These are phyloP conservation scores for Troides helena DNA, from an alignment of 2,888 invertebrate species.

Conservation along the genomic window DNA sequence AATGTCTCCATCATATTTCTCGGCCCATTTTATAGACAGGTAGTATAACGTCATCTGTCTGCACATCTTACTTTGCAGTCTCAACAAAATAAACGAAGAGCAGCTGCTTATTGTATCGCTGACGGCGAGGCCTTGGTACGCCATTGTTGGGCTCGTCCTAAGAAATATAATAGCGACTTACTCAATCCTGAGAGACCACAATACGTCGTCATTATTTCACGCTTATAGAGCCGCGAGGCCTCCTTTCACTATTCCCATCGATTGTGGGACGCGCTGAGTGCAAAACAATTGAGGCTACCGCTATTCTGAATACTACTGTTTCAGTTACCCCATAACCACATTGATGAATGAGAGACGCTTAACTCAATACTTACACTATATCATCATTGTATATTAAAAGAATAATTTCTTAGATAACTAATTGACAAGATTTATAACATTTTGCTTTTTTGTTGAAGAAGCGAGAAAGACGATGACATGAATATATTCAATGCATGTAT, in stretches of 20 bases:
- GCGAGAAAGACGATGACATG: background rate
- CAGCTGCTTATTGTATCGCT: slow-evolving; percentile 73
- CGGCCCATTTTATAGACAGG: slow-evolving; percentile 55
- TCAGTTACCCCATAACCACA: background rate
- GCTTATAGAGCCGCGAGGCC: slow-evolving; percentile 52
- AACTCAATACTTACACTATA: too few species aligned
- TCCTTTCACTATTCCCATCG: slow-evolving; percentile 49
- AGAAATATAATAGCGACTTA: slow-evolving; percentile 76
- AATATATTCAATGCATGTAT: background rate
- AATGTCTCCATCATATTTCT: slow-evolving; percentile 48
- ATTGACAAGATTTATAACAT: too few species aligned
- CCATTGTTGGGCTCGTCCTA: slow-evolving; percentile 63
- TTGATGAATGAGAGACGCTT: too few species aligned
- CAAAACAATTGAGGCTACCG: slow-evolving; percentile 24
- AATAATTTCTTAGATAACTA: too few species aligned
- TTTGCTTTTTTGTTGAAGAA: too few species aligned
- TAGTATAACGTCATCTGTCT: slow-evolving; percentile 59
- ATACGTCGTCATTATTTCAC: slow-evolving; percentile 69
- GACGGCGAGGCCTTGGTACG: slow-evolving; percentile 68
- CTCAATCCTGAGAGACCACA: slow-evolving; percentile 67
- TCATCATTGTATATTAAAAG: too few species aligned
- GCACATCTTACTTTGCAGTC: slow-evolving; percentile 57
- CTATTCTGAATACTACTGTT: slow-evolving; percentile 1
- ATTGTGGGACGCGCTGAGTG: slow-evolving; percentile 32
- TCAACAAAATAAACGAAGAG: slow-evolving; percentile 60